phyloP scores from a whole-genome alignment of 2,797 vertebrate species.

The Crax fasciolata region DNA sequence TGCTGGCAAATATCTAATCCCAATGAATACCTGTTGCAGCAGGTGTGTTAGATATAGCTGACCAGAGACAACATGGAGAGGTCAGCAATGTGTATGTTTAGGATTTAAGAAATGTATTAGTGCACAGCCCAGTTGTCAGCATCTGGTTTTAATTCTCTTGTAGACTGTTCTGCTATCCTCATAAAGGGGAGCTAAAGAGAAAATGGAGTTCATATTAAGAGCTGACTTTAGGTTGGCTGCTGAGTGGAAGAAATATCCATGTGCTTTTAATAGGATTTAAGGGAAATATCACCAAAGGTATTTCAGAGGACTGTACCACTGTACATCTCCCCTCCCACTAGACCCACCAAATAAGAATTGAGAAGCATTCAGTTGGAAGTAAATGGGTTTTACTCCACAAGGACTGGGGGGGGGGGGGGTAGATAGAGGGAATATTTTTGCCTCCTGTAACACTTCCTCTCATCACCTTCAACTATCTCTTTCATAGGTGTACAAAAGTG shows the following conservation, averaged over 20 bases:
- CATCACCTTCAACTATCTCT: background rate
- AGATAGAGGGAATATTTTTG: background rate
- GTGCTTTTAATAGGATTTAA: conserved; percentile 7
- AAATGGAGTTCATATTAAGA: background rate
- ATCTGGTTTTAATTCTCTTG: conserved; percentile 31
- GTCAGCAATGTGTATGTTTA: background rate
- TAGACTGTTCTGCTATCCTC: background rate
- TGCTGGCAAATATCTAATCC: background rate
- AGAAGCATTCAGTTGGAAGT: background rate
- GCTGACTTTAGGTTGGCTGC: background rate
- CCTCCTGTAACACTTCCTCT: background rate
- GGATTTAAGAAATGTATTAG: background rate
- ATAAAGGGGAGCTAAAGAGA: background rate
- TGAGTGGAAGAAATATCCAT: background rate
- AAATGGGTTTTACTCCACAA: background rate
- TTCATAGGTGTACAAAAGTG: background rate
- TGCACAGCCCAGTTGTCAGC: background rate
- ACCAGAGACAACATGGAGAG: background rate
- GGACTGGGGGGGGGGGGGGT: rapidly evolving
- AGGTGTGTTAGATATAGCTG: background rate
- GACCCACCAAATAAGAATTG: background rate
- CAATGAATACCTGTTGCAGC: background rate
- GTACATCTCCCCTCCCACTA: background rate
- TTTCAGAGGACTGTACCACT: background rate
- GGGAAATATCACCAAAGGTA: background rate